Base-by-base conservation (phyloP, 64 coral and sea anemone genomes). In the Montipora sp. region DNA sequence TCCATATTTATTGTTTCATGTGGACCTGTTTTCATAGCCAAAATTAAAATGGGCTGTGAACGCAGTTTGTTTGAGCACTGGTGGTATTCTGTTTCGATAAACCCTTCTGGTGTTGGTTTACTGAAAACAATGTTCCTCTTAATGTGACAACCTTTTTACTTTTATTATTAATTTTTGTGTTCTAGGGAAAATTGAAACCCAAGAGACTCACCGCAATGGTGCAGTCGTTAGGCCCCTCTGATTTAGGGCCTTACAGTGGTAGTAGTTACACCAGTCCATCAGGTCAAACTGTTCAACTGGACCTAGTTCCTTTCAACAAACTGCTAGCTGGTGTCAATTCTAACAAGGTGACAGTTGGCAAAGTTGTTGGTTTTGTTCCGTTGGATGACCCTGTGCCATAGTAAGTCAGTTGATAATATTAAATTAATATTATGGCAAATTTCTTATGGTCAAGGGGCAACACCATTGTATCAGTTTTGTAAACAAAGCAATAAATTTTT, bases 341-440 rank as follows among this genome's bases (percentile, higher is more conserved):
- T 67, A 95, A 95, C 79, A 99, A 96, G 16, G 98, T 99, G 53
- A 80, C 94, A 10, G 84, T 96, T 18, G 94, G 94, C 19, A 92
- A 93, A 90, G 88, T 99, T 90, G 92, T 99, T 58, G 98, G 98
- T 21, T 94, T 88, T 87, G 98, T 99, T 16, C 83, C 89, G 24
- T 86, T 96, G 92, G 94, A 99, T 51, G 95, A 99, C 18, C 98
- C 98, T 24, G 53, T 99, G 13, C 98, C 98, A 68, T 96, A 96
- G 98, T 99, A 91, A 96, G 98, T 96, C 9, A 9, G 73, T 79
- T 83, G 47, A 1, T 11, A 57, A 36, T 36, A 36, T 36, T 36
- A 36, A 36, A 36, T 36, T 36, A 36, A 36, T 36, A 36, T 36
- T 36, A 36, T 36, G 36, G 36, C 1, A 2, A 36, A 36, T 36